Base-by-base conservation (phyloP, 2,888 invertebrate species). In the Euproctis similis region DNA sequence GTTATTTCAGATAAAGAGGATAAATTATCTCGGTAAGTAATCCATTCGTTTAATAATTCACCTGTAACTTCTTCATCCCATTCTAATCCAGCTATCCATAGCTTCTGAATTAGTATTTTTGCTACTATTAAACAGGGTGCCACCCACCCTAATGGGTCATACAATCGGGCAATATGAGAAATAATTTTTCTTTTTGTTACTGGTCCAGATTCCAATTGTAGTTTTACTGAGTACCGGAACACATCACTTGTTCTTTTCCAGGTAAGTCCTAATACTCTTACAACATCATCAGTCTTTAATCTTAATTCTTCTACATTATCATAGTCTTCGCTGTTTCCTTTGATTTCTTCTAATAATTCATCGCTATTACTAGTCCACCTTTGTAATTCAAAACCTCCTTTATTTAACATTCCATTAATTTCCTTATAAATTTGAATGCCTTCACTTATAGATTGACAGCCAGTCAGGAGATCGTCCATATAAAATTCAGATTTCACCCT, bases 131-230 rank as follows among this genome's bases (percentile, higher is more conserved):
- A 20, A 11, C 22, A 13, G 5, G 37, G 33, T 3, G 26, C 16
- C 12, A 37, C 13, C 34, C 27, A 38, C 1, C 38, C 34, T 18
- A 34, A n/a, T n/a, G 39, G 32, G 23, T 39, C 35, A 18, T 26
- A 39, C 5, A 49, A 16, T 34, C 29, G 45, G 34, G 48, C 18
- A 39, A 33, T 36, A 31, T 45, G 34, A 35, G 52, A 22, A 39
- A 49, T 12, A 36, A 48, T 26, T 31, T 29, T 20, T 42, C 50
- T 13, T 28, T 40, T 53, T 8, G 47, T 46, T 11, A 42, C 21
- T 2, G 31, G 24, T 7, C 3, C 9, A 3, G 21, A 8, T 3
- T 24, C 16, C 3, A 42, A 36, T 7, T 47, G 17, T 2, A 49
- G 23, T 1, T 34, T 34, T 2, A 54, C 38, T 0, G 29, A 28